Evolutionary conservation across 2,113 vertebrate genomes (phyloP).

Genomic region (Etheostoma cragini): DNA sequence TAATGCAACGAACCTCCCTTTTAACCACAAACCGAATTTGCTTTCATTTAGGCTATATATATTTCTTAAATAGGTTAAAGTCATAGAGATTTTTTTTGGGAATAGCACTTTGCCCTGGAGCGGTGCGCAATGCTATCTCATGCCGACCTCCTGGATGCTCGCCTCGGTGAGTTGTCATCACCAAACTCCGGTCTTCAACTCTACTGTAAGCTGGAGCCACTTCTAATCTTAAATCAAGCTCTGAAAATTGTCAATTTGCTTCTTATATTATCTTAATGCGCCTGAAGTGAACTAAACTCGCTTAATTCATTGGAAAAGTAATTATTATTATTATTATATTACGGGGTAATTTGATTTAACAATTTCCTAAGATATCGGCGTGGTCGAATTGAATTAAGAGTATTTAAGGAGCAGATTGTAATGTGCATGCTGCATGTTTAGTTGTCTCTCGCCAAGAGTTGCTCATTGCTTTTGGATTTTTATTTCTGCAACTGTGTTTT

Average conservation of each 20-base stretch:
- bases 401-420: conserved; percentile 77
- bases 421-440: conserved; percentile 57
- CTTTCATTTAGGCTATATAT: conserved; percentile 97
- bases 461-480: neutral
- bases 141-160: conserved; percentile 99
- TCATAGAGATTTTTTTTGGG: conserved; percentile 89
- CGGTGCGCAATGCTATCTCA: conserved; percentile 98
- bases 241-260: conserved; percentile 94
- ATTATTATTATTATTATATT: conserved; percentile 94
- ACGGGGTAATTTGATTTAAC: conserved; percentile 97
- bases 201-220: conserved; percentile 85
- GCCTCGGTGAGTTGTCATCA: conserved; percentile 96
- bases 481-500: conserved; percentile 23
- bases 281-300: conserved; percentile 93
- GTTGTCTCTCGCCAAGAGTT: conserved; percentile 31
- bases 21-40: conserved; percentile 99
- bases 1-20: conserved; percentile 97
- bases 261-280: conserved; percentile 92
- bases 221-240: conserved; percentile 83
- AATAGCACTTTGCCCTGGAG: conserved; percentile 92
- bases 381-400: conserved; percentile 76
- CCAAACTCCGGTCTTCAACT: conserved; percentile 88
- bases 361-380: conserved; percentile 79
- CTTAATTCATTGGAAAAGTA: conserved; percentile 96
- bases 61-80: conserved; percentile 96